Evolutionary conservation across 2,113 vertebrate genomes (phyloP), one percentile per base, ranked within the genome.

Genomic region (Puma concolor): DNA sequence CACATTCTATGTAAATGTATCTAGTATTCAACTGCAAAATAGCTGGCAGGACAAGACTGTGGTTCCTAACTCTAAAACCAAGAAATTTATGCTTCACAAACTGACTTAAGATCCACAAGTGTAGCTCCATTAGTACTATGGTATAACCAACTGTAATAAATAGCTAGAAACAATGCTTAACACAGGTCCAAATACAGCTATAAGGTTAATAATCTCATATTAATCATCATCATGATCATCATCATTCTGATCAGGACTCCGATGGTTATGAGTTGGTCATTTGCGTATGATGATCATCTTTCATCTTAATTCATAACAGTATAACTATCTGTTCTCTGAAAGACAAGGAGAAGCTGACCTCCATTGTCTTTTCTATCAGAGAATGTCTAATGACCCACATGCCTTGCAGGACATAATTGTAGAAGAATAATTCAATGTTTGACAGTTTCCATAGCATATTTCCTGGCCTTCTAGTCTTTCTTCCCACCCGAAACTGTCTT

Each of bases 291-390:
- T 33, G 57, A 15, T 97, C 93, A 97, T 97, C 92, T 91, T 92
- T 97, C 91, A 93, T 93, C 41, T 93, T 72, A 86, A 31, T 95
- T 98, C 67, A 87, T 98, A 95, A 97, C 31, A 31, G n/a, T 91
- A 31, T 54, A 93, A 82, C 25, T 94, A 9, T 16, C 57, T 97
- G 7, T 79, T 88, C 80, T 89, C 94, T 80, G 98, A 88, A 52
- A 96, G 36, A 48, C 92, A 97, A 96, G 94, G 92, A 93, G 82
- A 64, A 93, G 0, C 44, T 97, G 96, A 98, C 93, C 94, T 87
- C 86, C 7, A 14, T 60, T 93, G 7, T 97, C 95, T 97, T 12
- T 80, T 52, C 96, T 96, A 88, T 81, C 44, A 94, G 31, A 63
- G 97, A 82, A 94, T 76, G 10, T 63, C 31, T 60, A 95, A 83